Conservation (phyloP, 2,113 vertebrate species). For the Fregata magnificens region DNA sequence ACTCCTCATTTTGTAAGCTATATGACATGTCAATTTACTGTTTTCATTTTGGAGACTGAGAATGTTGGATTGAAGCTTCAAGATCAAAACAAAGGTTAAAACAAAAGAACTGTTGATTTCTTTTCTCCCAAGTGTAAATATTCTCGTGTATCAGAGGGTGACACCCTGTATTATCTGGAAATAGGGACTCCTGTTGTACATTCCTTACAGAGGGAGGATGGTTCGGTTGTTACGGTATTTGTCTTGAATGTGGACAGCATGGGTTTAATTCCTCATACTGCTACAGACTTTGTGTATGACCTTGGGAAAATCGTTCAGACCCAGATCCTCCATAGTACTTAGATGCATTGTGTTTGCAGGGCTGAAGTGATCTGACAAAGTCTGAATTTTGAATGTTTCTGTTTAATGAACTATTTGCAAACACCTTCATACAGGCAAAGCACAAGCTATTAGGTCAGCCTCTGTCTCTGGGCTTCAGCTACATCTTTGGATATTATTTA, state of each 20-base stretch:
- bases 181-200: not conserved
- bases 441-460: not conserved
- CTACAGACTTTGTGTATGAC: not conserved
- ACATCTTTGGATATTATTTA: not conserved
- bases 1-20: conserved; percentile 66
- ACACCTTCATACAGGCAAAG: not conserved
- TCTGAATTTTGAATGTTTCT: not conserved
- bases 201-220: not conserved
- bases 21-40: conserved; percentile 70
- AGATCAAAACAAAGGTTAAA: conserved; percentile 70
- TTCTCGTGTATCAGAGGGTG: not conserved
- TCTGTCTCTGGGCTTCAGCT: not conserved
- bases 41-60: conserved; percentile 41
- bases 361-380: not conserved
- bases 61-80: conserved; percentile 59
- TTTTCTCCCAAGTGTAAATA: not conserved
- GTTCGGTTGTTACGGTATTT: not conserved
- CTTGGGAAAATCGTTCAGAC: not conserved
- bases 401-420: not conserved
- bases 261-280: not conserved
- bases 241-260: not conserved
- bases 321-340: not conserved
- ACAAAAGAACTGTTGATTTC: not conserved
- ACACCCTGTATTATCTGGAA: not conserved
- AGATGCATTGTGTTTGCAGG: not conserved